Conservation (phyloP, 2,888 invertebrate species). For the Hypomecis punctinalis region DNA sequence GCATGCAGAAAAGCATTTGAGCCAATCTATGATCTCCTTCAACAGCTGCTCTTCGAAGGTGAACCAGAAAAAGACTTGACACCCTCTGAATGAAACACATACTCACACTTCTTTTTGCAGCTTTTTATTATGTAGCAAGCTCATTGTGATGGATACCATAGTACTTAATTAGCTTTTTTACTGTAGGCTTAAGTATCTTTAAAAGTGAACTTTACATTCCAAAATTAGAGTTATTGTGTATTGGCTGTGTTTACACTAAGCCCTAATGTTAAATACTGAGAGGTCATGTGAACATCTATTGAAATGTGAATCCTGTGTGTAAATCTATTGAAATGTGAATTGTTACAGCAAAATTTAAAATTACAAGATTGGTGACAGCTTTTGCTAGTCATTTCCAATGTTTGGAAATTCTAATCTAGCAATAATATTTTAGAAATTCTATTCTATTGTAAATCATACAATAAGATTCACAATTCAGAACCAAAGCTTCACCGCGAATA, state of each 20-base stretch:
- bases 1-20: constrained; percentile 95
- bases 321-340: background rate
- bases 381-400: too few relatives aligned
- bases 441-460: too few relatives aligned
- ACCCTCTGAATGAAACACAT: constrained; percentile 86
- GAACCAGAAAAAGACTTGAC: constrained; percentile 90
- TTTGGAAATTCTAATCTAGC: too few relatives aligned
- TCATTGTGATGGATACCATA: constrained; percentile 78
- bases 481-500: too few relatives aligned
- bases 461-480: too few relatives aligned
- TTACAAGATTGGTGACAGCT: too few relatives aligned
- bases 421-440: too few relatives aligned
- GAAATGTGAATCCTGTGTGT: background rate
- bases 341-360: background rate
- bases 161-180: constrained; percentile 83
- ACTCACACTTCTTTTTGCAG: constrained; percentile 51
- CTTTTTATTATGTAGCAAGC: constrained; percentile 72
- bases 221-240: constrained; percentile 66
- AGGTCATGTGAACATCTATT: background rate
- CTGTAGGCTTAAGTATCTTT: constrained; percentile 68
- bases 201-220: constrained; percentile 76
- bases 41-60: constrained; percentile 91
- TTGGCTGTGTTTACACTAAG: constrained; percentile 69
- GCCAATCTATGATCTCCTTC: constrained; percentile 91
- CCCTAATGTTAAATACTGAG: constrained; percentile 1